Evolutionary conservation across 2,888 invertebrate species (phyloP), one percentile per base, ranked within the genome.

Genomic region (Cerastis rubricosa): DNA sequence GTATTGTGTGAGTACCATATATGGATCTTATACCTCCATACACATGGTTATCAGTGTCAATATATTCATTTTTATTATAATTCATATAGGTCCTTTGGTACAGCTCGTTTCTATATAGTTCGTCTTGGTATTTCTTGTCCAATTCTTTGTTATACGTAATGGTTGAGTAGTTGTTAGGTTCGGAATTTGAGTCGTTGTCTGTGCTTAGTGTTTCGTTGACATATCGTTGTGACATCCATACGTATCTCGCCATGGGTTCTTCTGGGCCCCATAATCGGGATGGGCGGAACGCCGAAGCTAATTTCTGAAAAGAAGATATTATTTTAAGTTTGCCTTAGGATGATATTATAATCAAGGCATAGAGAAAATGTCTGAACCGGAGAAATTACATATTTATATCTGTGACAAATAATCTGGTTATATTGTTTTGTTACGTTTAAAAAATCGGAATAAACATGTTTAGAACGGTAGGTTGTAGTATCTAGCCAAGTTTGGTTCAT

Each of bases 211-310:
- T 90, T 86, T 95, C 95, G 87, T 93, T 93, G 65, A 92, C 85
- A 74, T 93, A 94, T 83, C 95, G 90, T 89, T 95, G 95, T 25
- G 96, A 95, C 96, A 96, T 96, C 96, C 96, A 96, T 12, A 96
- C 91, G 87, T 96, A 96, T 86, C 96, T 89, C 0, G 95, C 93
- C 91, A 96, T 92, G 2, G 96, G 96, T 84, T 96, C 96, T 86
- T 96, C 96, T 40, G 96, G 96, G 19, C 96, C 96, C 96, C 96
- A 96, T 22, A 95, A 90, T 29, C 95, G 92, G 0, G 96, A 96
- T 11, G 96, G 93, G n/a, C 92, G 93, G 87, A 96, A 96, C 0
- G 96, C 93, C 65, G 96, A 93, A 49, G 93, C 90, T 81, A 96
- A 93, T 95, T 96, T 96, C 96, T 96, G 92, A 92, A 92, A 74